phyloP scores from a whole-genome alignment of 2,797 vertebrate genomes.

The Sebastolobus alascanus region DNA sequence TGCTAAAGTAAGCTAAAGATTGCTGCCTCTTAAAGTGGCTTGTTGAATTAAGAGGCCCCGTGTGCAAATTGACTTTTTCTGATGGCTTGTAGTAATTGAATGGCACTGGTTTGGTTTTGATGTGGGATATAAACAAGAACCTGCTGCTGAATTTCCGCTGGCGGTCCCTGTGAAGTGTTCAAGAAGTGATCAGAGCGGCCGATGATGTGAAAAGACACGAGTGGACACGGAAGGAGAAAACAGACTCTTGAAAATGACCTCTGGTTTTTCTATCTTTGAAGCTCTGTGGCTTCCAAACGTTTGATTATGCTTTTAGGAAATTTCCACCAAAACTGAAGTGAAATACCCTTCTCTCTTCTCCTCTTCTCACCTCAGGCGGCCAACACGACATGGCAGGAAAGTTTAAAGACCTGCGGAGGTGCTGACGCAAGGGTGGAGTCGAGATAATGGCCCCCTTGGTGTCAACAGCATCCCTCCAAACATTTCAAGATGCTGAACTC shows the following conservation, averaged over 20 bases:
- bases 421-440: slow-evolving; percentile 64
- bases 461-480: slow-evolving; percentile 60
- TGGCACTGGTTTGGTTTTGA: slow-evolving; percentile 28
- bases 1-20: slow-evolving; percentile 4
- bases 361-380: not conserved
- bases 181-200: not conserved
- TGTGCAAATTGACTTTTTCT: slow-evolving; percentile 23
- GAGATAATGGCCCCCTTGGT: slow-evolving; percentile 67
- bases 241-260: not conserved
- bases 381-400: slow-evolving; percentile 13
- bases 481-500: slow-evolving; percentile 69
- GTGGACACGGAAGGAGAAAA: not conserved
- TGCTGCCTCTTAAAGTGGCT: slow-evolving; percentile 5
- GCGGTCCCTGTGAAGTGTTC: slow-evolving; percentile 7
- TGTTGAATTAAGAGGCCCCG: slow-evolving; percentile 5
- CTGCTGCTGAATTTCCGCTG: slow-evolving; percentile 22
- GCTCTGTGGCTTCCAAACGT: not conserved
- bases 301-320: slow-evolving; percentile 19
- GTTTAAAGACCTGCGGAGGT: slow-evolving; percentile 43
- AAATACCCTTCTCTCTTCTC: not conserved
- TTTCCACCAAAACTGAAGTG: not conserved
- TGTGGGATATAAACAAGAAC: slow-evolving; percentile 50
- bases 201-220: not conserved
- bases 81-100: slow-evolving; percentile 28
- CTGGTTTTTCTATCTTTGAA: not conserved